phyloP scores from a whole-genome alignment of 2,797 vertebrate genomes.

The Botia kubotai region DNA sequence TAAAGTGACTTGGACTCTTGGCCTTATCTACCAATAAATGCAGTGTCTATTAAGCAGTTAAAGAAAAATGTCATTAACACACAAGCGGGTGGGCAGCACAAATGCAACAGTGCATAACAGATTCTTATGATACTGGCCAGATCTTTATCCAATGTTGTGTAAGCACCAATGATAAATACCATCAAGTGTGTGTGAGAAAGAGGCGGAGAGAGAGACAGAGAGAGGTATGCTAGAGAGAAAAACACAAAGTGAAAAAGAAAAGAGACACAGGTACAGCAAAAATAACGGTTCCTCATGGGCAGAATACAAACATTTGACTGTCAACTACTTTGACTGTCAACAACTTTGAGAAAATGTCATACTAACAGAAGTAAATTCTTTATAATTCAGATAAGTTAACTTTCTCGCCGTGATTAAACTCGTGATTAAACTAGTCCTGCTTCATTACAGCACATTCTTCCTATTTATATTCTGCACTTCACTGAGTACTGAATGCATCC shows the following conservation, averaged over 20 bases:
- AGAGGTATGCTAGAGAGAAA: constrained; percentile 16
- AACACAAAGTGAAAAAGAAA: neutral
- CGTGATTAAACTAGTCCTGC: constrained; percentile 23
- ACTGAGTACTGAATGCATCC: constrained; percentile 20
- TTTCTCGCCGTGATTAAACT: constrained; percentile 15
- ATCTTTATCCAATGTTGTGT: constrained; percentile 14
- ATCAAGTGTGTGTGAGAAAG: constrained; percentile 15
- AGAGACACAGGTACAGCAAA: neutral
- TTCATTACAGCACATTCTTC: constrained; percentile 30
- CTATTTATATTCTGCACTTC: constrained; percentile 31
- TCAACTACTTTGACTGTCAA: neutral
- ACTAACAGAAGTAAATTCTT: constrained; percentile 8
- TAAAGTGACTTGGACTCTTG: constrained; percentile 17
- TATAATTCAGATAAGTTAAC: constrained; percentile 22
- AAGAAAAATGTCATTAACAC: constrained; percentile 22
- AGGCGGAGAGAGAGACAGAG: neutral
- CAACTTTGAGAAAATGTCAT: neutral
- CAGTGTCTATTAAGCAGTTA: constrained; percentile 17
- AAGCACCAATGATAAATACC: constrained; percentile 9
- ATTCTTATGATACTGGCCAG: constrained; percentile 2
- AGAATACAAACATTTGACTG: neutral
- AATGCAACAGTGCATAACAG: neutral
- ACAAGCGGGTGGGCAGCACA: constrained; percentile 11
- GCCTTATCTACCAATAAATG: constrained; percentile 11
- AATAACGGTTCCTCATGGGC: neutral